phyloP scores from a whole-genome alignment of 2,797 vertebrate genomes.

The Cuniculus paca region DNA sequence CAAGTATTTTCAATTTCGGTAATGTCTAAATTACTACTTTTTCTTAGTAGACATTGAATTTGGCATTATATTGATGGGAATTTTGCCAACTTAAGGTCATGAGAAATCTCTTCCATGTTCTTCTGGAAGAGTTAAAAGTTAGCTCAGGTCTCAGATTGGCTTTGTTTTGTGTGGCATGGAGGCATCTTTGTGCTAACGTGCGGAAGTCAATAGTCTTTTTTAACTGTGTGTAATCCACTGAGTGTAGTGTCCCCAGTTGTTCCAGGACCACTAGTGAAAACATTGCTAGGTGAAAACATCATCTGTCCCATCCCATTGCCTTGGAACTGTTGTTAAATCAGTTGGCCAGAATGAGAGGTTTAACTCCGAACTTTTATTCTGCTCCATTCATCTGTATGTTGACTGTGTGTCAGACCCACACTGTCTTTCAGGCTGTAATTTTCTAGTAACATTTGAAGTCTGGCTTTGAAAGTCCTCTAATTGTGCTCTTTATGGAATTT shows the following conservation, averaged over 20 bases:
- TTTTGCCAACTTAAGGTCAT: not conserved
- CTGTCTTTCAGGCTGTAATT: not conserved
- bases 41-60: not conserved
- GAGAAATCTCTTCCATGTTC: not conserved
- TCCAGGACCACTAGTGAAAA: not conserved
- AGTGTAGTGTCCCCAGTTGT: not conserved
- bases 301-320: not conserved
- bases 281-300: not conserved
- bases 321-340: not conserved
- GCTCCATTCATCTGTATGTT: too few species aligned
- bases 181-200: not conserved
- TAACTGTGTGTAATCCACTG: not conserved
- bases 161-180: not conserved
- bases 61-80: not conserved
- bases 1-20: not conserved
- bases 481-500: not conserved
- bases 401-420: not conserved
- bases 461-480: not conserved
- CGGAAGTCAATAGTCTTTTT: not conserved
- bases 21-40: not conserved
- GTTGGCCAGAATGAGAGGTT: not conserved
- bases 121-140: not conserved
- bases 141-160: not conserved
- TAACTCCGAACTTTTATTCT: not conserved
- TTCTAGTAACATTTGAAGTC: not conserved